Conservation (phyloP, 1,140 invertebrate genomes). For the Elysia chlorotica region DNA sequence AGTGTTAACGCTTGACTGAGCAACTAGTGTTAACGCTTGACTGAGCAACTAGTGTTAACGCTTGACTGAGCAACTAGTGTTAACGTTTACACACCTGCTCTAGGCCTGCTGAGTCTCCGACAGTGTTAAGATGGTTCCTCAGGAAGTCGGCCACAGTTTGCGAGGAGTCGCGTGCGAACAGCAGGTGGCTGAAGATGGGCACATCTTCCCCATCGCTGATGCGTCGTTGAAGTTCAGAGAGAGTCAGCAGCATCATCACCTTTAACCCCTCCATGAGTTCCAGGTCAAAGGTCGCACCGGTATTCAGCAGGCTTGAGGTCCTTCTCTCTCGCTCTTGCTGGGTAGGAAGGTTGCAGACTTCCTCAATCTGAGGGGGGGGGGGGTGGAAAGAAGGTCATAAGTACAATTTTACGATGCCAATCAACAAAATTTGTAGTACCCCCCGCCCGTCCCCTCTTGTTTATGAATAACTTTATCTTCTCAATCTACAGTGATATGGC, state of each 20-base stretch:
- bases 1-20: too few relatives aligned
- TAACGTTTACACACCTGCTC: constrained; percentile 65
- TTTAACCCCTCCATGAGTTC: constrained; percentile 66
- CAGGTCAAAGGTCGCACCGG: constrained; percentile 58
- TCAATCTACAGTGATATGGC: too few relatives aligned
- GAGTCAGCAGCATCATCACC: constrained; percentile 63
- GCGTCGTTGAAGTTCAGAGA: constrained; percentile 55
- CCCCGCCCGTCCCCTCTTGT: too few relatives aligned
- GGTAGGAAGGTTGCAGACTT: constrained; percentile 45
- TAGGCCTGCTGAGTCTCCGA: constrained; percentile 62
- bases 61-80: too few relatives aligned
- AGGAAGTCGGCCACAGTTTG: constrained; percentile 59
- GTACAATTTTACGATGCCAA: too few relatives aligned
- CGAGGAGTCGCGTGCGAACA: constrained; percentile 65
- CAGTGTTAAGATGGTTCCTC: constrained; percentile 63
- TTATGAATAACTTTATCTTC: too few relatives aligned
- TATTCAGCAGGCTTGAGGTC: constrained; percentile 60
- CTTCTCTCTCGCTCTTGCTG: constrained; percentile 50
- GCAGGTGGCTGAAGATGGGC: constrained; percentile 63
- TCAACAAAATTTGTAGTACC: too few relatives aligned
- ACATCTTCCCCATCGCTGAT: constrained; percentile 49
- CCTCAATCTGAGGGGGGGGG: constrained; percentile 40
- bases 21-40: too few relatives aligned
- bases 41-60: neutral
- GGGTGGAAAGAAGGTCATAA: too few relatives aligned